These are phyloP conservation scores for Norana najaformis DNA, from an alignment of 2,888 invertebrate genomes.

Conservation along the genomic window DNA sequence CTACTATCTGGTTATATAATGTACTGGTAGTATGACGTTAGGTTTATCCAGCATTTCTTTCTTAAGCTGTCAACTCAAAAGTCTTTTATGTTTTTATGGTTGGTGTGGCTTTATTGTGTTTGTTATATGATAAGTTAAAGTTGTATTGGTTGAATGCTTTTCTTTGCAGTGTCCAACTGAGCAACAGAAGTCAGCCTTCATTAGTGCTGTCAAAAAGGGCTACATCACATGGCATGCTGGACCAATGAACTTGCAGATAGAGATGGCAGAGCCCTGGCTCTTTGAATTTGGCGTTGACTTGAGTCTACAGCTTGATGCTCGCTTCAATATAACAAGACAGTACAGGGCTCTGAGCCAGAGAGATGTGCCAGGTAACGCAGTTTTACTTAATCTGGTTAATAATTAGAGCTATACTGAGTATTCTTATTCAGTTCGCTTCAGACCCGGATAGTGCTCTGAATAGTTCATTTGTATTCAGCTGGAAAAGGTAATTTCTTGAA, in stretches of 20 bases:
- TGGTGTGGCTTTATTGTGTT: background rate
- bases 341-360: constrained; percentile 54
- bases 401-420: too few relatives aligned
- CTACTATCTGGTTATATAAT: background rate
- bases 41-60: too few relatives aligned
- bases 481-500: too few relatives aligned
- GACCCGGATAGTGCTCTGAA: background rate
- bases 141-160: background rate
- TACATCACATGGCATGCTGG: constrained; percentile 58
- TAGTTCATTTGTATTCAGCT: background rate
- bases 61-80: background rate
- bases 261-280: constrained; percentile 50
- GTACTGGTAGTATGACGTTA: background rate
- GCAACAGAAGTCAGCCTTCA: constrained; percentile 45
- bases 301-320: constrained; percentile 48
- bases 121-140: background rate
- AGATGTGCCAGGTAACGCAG: constrained; percentile 48
- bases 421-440: background rate
- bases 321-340: constrained; percentile 49
- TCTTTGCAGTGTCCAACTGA: constrained; percentile 30
- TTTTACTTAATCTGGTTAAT: background rate
- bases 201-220: constrained; percentile 48
- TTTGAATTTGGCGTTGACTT: constrained; percentile 52
- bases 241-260: constrained; percentile 61
- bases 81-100: background rate